Conservation (phyloP, 2,888 invertebrate genomes). For the Clanis bilineata region DNA sequence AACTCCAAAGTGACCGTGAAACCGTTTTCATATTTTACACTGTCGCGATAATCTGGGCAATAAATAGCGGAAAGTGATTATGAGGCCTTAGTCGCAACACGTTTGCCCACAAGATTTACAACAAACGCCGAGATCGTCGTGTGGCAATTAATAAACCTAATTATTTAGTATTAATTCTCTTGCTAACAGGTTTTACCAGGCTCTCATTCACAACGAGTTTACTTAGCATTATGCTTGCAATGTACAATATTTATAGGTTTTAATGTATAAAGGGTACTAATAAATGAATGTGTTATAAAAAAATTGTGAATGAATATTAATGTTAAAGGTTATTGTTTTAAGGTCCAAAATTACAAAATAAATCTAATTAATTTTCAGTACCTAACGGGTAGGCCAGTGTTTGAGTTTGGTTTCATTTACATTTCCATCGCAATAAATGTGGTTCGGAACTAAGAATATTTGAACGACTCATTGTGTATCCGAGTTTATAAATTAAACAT, state of each 20-base stretch:
- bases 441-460: no score
- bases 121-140: conserved; percentile 9
- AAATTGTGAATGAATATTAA: not conserved
- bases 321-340: no score
- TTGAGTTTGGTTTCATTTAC: no score
- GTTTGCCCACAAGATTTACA: conserved; percentile 12
- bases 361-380: no score
- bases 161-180: conserved; percentile 17
- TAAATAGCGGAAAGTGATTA: conserved; percentile 10
- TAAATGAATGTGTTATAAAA: not conserved
- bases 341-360: no score
- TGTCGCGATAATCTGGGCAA: not conserved
- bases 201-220: conserved; percentile 15
- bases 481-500: no score
- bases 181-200: conserved; percentile 17
- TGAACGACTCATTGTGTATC: no score
- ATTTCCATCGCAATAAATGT: no score
- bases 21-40: conserved; percentile 7
- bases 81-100: conserved; percentile 10
- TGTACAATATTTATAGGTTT: conserved; percentile 15
- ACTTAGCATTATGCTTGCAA: conserved; percentile 7
- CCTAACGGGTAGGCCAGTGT: no score
- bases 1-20: conserved; percentile 4
- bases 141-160: conserved; percentile 19
- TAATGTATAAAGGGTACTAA: not conserved